These are phyloP conservation scores for Cheilosia scutellata DNA, from an alignment of 2,888 invertebrate species.

Conservation along the genomic window DNA sequence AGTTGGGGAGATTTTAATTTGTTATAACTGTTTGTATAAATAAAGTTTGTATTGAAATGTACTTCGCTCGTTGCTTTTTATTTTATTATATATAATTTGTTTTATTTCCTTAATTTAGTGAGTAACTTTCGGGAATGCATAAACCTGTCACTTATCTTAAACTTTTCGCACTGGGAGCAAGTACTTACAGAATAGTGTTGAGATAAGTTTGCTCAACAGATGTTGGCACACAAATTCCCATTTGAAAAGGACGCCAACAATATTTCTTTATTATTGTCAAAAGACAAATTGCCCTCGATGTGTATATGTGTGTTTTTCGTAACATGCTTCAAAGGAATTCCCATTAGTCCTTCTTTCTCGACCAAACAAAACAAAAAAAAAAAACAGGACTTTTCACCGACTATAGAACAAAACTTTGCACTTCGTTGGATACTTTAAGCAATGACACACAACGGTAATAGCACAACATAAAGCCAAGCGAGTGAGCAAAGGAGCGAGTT, in stretches of 20 bases:
- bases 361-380: constrained; percentile 53
- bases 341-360: constrained; percentile 69
- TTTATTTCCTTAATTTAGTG: constrained; percentile 45
- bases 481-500: constrained; percentile 39
- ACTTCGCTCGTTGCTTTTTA: neutral
- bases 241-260: constrained; percentile 42
- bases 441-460: constrained; percentile 64
- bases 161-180: constrained; percentile 10
- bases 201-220: constrained; percentile 53
- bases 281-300: constrained; percentile 61
- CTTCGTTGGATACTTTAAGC: constrained; percentile 63
- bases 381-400: constrained; percentile 46
- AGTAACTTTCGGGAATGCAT: constrained; percentile 30
- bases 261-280: constrained; percentile 69
- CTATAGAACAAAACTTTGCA: constrained; percentile 71
- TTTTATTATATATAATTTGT: constrained; percentile 21
- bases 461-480: constrained; percentile 11
- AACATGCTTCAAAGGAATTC: constrained; percentile 68
- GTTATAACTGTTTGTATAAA: constrained; percentile 32
- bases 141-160: constrained; percentile 47
- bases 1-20: constrained; percentile 22
- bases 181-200: neutral
- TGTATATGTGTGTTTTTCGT: constrained; percentile 23
- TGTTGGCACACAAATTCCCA: constrained; percentile 64
- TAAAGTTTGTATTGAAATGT: constrained; percentile 43